Base-by-base conservation (phyloP, 2,888 invertebrate species). In the Litoditis marina region DNA sequence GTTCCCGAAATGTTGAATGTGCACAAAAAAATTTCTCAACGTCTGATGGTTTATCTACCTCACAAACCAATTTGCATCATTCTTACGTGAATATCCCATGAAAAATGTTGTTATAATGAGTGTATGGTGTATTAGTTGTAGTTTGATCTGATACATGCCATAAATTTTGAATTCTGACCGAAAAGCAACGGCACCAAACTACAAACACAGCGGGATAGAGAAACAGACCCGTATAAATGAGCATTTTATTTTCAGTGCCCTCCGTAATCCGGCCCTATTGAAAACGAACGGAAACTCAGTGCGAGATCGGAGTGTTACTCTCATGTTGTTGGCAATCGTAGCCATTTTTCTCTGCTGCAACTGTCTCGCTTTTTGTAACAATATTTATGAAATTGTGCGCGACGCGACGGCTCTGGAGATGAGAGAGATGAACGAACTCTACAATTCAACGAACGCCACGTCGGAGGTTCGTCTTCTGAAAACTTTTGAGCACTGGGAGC, bases 241-340 rank as follows among this genome's bases (percentile, higher is more conserved):
- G n/a, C n/a, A n/a, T n/a, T n/a, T n/a, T n/a, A n/a, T n/a, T 67
- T 73, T 49, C 65, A 73, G 73, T 34, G 66, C 65, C 5, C 60
- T 73, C 27, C 70, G 70, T 49, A 70, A 69, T 6, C 73, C 73
- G 8, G 68, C 73, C 0, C 60, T 73, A 16, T 59, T 73, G 30
- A 73, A 73, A 54, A 73, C 73, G 8, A 73, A 73, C 53, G 68
- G 71, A 25, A 73, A 73, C 51, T 69, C 71, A 13, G 63, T 75
- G n/a, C 73, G 80, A 27, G 81, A 80, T 56, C 71, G 78, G 8
- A 71, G 71, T 13, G 78, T 81, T 19, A 82, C 82, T 1, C 34
- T 82, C 47, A 81, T 82, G 82, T 69, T 82, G 25, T 65, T 82
- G 39, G 81, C 80, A 11, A 82, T 82, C 51, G 82, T 82, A n/a